Evolutionary conservation across 2,888 invertebrate genomes (phyloP), one percentile per base, ranked within the genome.

Genomic region (Andrena marginata): DNA sequence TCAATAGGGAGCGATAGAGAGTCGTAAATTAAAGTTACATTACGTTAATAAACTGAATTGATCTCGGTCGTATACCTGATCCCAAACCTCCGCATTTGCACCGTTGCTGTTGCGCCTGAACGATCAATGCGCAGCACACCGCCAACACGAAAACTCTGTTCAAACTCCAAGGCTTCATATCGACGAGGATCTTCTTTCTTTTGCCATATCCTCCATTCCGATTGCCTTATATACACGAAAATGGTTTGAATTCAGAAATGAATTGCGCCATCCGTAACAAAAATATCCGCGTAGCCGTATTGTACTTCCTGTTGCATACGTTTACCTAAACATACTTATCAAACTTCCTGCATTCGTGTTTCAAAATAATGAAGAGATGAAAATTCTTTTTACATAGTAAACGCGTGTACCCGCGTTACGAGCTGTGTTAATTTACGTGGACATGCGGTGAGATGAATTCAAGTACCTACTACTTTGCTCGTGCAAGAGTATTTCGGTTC

Each of bases 51-150:
- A 10, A n/a, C 54, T 42, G 70, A 62, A 31, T n/a, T 75, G 5
- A n/a, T n/a, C 13, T 60, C 16, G 35, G n/a, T 29, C 0, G 16
- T 62, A 10, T 87, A 88, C 88, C 88, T 85, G 82, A 20, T 67
- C 89, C 87, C 29, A 90, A 79, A 51, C 62, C 62, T 42, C 90
- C 90, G 63, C 90, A 88, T 4, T 35, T 59, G n/a, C 85, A 83
- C 60, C 69, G 74, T 1, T 64, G n/a, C 2, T 68, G 75, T 31
- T 65, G 23, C 16, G 81, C 80, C 6, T 77, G 78, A 20, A 74
- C 67, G 63, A 87, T 29, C 20, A 72, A 42, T 48, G 64, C 6
- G 23, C 62, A 75, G 5, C 68, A 67, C 54, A 81, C 59, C 29
- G 80, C n/a, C 35, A 89, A 59, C 16, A 89, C 26, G 6, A 84